These are phyloP conservation scores for Caiman crocodilus DNA, from an alignment of 2,797 vertebrate genomes.

Conservation along the genomic window DNA sequence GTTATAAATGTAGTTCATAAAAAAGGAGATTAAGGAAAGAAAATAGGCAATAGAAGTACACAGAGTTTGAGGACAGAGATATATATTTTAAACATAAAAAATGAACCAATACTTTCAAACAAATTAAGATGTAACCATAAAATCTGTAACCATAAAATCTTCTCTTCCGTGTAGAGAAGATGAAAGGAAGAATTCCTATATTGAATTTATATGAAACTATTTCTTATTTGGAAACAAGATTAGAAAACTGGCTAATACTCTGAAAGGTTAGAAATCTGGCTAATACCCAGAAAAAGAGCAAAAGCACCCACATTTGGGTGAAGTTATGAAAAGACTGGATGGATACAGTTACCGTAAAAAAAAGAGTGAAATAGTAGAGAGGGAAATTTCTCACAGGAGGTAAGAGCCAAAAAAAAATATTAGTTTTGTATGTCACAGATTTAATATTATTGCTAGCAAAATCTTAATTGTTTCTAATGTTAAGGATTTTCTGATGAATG, in stretches of 20 bases:
- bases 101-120: neutral
- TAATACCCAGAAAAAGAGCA: neutral
- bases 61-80: neutral
- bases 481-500: neutral
- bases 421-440: slow-evolving; percentile 25
- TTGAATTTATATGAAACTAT: neutral
- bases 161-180: neutral
- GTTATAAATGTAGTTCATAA: neutral
- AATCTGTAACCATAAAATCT: too few relatives aligned
- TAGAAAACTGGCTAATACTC: neutral
- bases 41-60: neutral
- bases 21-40: neutral
- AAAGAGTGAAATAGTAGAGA: neutral
- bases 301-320: neutral
- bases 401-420: neutral
- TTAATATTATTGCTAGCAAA: neutral
- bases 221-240: neutral
- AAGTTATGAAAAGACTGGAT: neutral
- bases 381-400: neutral
- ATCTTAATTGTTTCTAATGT: slow-evolving; percentile 31
- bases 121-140: neutral
- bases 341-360: neutral
- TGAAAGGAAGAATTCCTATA: neutral
- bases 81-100: neutral
- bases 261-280: neutral